Evolutionary conservation across 2,888 invertebrate species (phyloP).

Genomic region (Agrotis clavis): DNA sequence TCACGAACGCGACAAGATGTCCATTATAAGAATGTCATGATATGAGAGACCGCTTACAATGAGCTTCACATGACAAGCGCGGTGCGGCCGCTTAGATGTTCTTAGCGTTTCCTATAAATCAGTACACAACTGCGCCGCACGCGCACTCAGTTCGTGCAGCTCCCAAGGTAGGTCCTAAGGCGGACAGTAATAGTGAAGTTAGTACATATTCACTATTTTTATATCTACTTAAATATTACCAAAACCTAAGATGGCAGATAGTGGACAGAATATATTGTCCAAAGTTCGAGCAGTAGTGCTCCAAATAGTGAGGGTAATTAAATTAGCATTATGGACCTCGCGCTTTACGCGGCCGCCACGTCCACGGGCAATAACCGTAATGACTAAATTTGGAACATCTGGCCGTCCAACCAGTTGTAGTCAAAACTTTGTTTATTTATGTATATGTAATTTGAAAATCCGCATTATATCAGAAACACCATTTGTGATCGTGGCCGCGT

Average conservation of each 20-base stretch:
- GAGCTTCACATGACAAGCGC: background rate
- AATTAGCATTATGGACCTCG: slow-evolving; percentile 18
- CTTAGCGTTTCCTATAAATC: slow-evolving; percentile 25
- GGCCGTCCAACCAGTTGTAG: background rate
- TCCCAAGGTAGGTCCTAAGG: slow-evolving; percentile 36
- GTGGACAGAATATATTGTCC: slow-evolving; percentile 33
- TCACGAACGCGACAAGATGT: slow-evolving; percentile 66
- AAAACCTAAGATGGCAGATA: slow-evolving; percentile 43
- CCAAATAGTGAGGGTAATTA: slow-evolving; percentile 23
- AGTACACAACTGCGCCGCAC: slow-evolving; percentile 2
- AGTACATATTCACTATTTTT: slow-evolving; percentile 52
- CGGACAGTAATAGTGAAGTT: slow-evolving; percentile 35
- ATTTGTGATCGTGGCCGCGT: background rate
- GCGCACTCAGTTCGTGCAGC: slow-evolving; percentile 4
- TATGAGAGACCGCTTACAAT: slow-evolving; percentile 17
- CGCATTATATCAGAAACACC: background rate
- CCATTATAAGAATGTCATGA: slow-evolving; percentile 44
- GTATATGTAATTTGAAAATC: background rate
- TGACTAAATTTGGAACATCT: background rate
- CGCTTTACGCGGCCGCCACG: slow-evolving; percentile 2
- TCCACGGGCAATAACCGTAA: background rate
- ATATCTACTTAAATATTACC: slow-evolving; percentile 41
- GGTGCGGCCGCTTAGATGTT: slow-evolving; percentile 1
- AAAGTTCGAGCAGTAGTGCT: slow-evolving; percentile 30
- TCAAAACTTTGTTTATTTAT: background rate